Percentiles rank a stretch among this genome's conserved stretches.
These are phyloP conservation scores for Clarias pachynema DNA, from an alignment of 2,797 vertebrate genomes.

Conservation along the genomic window DNA sequence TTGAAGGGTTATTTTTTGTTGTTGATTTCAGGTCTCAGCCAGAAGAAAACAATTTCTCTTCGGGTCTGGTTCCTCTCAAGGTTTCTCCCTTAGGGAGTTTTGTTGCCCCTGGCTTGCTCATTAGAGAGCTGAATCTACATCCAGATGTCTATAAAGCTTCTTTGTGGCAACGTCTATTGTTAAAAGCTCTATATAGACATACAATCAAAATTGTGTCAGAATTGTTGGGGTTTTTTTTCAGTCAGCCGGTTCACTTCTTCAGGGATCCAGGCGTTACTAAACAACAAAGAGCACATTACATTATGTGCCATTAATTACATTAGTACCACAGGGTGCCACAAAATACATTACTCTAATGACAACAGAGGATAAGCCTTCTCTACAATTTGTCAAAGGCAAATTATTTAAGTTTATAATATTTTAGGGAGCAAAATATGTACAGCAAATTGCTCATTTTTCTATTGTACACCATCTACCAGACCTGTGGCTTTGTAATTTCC, in stretches of 20 bases:
- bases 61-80: background rate
- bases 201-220: background rate
- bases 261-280: constrained; percentile 34
- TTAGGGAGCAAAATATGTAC: background rate
- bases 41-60: background rate
- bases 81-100: background rate
- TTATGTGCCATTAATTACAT: constrained; percentile 31
- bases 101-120: background rate
- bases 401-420: background rate
- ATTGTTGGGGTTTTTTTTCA: constrained; percentile 21
- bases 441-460: background rate
- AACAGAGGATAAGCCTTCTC: background rate
- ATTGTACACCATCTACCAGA: background rate
- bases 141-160: background rate
- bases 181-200: background rate
- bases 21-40: background rate
- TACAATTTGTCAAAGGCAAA: background rate
- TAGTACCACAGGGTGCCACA: background rate
- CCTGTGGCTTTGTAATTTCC: background rate
- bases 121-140: background rate
- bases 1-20: background rate
- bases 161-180: background rate
- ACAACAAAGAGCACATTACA: constrained; percentile 39
- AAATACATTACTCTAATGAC: background rate
- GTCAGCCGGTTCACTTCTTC: constrained; percentile 25